Evolutionary conservation across 2,888 invertebrate genomes (phyloP).

Genomic region (Morpho deidamia): DNA sequence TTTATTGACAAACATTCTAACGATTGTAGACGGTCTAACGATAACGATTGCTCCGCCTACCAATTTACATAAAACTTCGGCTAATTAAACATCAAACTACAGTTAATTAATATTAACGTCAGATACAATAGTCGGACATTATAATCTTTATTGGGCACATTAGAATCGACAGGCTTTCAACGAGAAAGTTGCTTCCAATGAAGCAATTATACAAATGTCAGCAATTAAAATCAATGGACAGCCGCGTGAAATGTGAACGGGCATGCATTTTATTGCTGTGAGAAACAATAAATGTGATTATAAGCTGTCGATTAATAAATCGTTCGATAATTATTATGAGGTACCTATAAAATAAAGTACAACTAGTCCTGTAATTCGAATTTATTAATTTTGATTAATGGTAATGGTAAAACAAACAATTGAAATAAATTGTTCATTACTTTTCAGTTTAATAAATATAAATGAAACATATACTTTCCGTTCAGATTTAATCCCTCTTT

Average conservation of each 20-base stretch:
- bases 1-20: slow-evolving; percentile 15
- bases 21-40: slow-evolving; percentile 13
- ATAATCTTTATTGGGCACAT: slow-evolving; percentile 62
- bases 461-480: too few species aligned
- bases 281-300: slow-evolving; percentile 68
- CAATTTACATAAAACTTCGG: slow-evolving; percentile 15
- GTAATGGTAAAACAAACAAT: too few species aligned
- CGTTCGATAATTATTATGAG: slow-evolving; percentile 8
- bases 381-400: too few species aligned
- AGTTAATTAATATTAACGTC: slow-evolving; percentile 22
- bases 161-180: slow-evolving; percentile 60
- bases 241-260: slow-evolving; percentile 57
- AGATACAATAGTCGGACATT: slow-evolving; percentile 23
- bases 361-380: too few species aligned
- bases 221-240: slow-evolving; percentile 69
- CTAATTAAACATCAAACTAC: slow-evolving; percentile 12
- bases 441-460: too few species aligned
- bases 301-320: slow-evolving; percentile 54
- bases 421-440: too few species aligned
- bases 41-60: slow-evolving; percentile 12
- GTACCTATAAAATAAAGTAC: too few species aligned
- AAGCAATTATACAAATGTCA: slow-evolving; percentile 68
- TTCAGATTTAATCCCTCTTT: too few species aligned
- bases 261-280: slow-evolving; percentile 64
- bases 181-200: slow-evolving; percentile 60